Evolutionary conservation across 2,797 vertebrate species (phyloP).

Genomic region (Aythya fuligula): DNA sequence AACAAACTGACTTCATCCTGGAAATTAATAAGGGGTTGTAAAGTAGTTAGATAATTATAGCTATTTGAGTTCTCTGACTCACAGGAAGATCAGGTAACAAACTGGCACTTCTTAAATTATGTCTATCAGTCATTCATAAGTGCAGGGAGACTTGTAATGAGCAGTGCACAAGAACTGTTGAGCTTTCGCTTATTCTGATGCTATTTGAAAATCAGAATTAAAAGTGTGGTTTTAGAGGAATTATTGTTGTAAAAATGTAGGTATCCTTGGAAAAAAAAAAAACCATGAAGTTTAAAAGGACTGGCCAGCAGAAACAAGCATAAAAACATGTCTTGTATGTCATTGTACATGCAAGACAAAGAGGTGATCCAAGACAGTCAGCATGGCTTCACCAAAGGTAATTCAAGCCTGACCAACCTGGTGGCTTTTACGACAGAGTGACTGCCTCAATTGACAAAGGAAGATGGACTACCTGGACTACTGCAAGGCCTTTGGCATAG

Average conservation of each 20-base stretch:
- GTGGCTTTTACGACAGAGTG: too few species aligned
- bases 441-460: too few species aligned
- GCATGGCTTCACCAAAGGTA: too few species aligned
- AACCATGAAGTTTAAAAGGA: neutral
- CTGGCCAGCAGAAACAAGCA: neutral
- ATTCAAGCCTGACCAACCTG: too few species aligned
- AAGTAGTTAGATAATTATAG: constrained; percentile 1
- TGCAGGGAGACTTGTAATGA: neutral
- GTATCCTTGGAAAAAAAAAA: neutral
- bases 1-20: neutral
- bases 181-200: neutral
- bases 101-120: neutral
- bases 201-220: neutral
- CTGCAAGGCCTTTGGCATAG: too few species aligned
- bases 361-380: too few species aligned
- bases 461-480: too few species aligned
- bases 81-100: constrained; percentile 9
- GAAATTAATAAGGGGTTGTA: neutral
- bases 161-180: neutral
- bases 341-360: too few species aligned
- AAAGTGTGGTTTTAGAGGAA: neutral
- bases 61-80: neutral
- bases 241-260: neutral
- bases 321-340: neutral
- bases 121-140: neutral